These are phyloP conservation scores for Leptestheria dahalacensis DNA, from an alignment of 1,140 invertebrate species.

Conservation along the genomic window DNA sequence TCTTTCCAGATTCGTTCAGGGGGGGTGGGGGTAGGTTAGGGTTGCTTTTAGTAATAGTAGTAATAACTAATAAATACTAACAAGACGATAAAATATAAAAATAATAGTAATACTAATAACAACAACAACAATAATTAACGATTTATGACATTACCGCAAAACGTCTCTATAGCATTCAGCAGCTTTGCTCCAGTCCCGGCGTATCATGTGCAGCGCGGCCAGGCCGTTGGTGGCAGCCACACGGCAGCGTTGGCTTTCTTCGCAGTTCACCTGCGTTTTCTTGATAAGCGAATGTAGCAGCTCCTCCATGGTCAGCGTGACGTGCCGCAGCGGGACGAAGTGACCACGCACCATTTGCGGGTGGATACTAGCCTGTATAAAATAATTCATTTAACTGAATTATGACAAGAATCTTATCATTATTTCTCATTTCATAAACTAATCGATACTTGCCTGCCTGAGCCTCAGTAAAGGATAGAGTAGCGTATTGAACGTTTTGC, in stretches of 20 bases:
- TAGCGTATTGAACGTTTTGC: conserved; percentile 32
- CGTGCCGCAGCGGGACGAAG: conserved; percentile 35
- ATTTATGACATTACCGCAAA: conserved; percentile 29
- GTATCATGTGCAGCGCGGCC: conserved; percentile 45
- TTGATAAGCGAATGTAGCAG: conserved; percentile 46
- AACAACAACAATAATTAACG: background rate
- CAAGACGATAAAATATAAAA: no score
- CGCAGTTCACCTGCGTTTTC: conserved; percentile 44
- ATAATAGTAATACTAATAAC: background rate
- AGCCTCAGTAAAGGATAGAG: conserved; percentile 46
- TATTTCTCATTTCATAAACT: no score
- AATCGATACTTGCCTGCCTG: conserved; percentile 41
- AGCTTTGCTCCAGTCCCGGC: conserved; percentile 36
- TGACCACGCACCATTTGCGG: conserved; percentile 45
- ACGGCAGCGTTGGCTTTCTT: conserved; percentile 44
- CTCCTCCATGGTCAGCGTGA: conserved; percentile 49
- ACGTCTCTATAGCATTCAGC: conserved; percentile 44
- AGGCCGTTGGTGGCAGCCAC: conserved; percentile 48
- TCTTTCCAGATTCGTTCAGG: conserved; percentile 29
- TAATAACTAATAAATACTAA: no score
- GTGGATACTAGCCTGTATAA: conserved; percentile 48
- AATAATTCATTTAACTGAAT: no score
- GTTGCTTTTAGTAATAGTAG: no score
- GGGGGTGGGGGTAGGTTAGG: no score
- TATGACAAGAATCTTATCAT: no score